phyloP scores from a whole-genome alignment of 2,113 vertebrate species.

The Tragelaphus scriptus region DNA sequence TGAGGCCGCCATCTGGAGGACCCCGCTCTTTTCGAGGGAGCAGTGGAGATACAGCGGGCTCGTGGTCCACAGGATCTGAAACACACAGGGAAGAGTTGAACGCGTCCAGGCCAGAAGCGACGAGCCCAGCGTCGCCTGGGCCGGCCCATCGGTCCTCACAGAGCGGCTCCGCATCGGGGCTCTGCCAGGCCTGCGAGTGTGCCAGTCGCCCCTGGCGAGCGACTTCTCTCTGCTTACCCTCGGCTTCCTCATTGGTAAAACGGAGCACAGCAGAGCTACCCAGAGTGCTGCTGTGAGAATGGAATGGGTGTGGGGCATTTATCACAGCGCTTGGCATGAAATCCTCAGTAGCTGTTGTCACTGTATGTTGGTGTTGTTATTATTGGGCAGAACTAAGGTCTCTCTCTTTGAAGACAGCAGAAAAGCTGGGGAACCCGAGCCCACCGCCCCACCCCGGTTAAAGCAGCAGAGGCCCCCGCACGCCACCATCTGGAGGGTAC shows the following conservation, averaged over 20 bases:
- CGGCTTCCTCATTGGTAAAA: background rate
- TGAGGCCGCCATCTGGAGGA: constrained; percentile 82
- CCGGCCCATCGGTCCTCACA: background rate
- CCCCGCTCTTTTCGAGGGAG: constrained; percentile 92
- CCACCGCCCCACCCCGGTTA: background rate
- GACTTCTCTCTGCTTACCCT: accelerated
- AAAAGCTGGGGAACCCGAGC: background rate
- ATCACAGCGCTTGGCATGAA: background rate
- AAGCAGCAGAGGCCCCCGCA: background rate
- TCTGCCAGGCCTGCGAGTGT: background rate
- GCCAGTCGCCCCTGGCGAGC: background rate
- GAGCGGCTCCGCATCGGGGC: accelerated
- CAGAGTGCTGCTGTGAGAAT: accelerated
- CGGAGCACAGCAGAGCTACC: accelerated
- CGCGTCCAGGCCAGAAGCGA: background rate
- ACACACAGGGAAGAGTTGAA: background rate
- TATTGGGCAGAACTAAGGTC: background rate
- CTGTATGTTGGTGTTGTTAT: accelerated
- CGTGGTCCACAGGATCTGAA: constrained; percentile 87
- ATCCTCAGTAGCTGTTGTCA: background rate
- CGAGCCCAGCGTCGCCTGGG: accelerated
- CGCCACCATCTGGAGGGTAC: background rate
- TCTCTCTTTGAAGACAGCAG: constrained; percentile 6
- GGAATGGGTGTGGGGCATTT: accelerated
- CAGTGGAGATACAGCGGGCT: constrained; percentile 88